Evolutionary conservation across 92 coral and sea anemone genomes (phyloP).

Genomic region (Actinernus sp.): DNA sequence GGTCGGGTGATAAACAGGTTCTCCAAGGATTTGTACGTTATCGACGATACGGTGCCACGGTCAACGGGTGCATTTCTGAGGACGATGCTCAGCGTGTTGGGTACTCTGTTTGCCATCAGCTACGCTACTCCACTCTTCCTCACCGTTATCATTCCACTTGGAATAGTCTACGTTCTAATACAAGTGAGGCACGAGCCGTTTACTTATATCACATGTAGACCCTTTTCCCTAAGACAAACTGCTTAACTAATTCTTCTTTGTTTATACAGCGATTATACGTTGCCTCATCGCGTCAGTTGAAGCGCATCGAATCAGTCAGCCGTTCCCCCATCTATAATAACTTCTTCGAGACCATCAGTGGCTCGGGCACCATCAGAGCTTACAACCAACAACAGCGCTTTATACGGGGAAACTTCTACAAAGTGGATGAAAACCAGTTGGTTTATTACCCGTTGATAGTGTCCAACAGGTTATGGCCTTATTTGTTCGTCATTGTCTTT

Average conservation of each 20-base stretch:
- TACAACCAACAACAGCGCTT: constrained; percentile 85
- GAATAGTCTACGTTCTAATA: constrained; percentile 65
- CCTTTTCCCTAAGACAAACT: not conserved
- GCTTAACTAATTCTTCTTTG: not conserved
- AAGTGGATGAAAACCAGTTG: constrained; percentile 90
- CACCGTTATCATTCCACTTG: constrained; percentile 77
- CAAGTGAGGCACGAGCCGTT: constrained; percentile 71
- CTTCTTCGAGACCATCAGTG: constrained; percentile 90
- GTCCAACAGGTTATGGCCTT: constrained; percentile 94
- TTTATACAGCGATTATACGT: constrained; percentile 78
- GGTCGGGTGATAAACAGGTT: constrained; percentile 90
- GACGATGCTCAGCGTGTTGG: constrained; percentile 65
- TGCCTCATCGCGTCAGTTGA: constrained; percentile 88
- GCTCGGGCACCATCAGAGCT: constrained; percentile 86
- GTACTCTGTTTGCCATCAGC: constrained; percentile 83
- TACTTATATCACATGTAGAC: no score
- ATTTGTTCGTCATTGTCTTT: no score
- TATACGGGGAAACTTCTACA: constrained; percentile 78
- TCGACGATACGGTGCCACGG: constrained; percentile 80
- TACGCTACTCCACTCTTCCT: constrained; percentile 91
- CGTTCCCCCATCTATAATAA: constrained; percentile 92
- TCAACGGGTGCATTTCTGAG: constrained; percentile 51
- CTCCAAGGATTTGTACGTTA: constrained; percentile 88
- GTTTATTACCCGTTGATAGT: constrained; percentile 75
- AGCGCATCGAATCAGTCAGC: constrained; percentile 92